phyloP scores from a whole-genome alignment of 2,888 invertebrate species.

The Amitus sp. region DNA sequence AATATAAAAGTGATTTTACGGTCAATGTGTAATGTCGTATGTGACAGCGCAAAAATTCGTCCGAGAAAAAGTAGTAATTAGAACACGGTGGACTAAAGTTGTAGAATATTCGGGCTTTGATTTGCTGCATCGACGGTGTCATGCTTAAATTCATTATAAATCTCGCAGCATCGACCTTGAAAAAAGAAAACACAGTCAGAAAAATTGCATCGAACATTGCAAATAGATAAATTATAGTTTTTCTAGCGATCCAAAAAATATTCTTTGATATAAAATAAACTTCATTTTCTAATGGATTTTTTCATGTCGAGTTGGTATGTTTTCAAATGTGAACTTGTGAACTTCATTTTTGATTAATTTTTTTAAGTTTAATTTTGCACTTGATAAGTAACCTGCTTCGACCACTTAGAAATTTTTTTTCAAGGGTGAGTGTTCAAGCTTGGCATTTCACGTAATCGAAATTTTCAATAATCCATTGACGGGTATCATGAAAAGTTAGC shows the following conservation, averaged over 20 bases:
- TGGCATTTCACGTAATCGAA: neutral
- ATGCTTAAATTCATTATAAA: slow-evolving; percentile 72
- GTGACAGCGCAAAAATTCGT: slow-evolving; percentile 82
- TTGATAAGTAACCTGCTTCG: too few species aligned
- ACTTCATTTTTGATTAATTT: too few species aligned
- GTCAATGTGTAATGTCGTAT: slow-evolving; percentile 80
- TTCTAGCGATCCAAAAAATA: too few species aligned
- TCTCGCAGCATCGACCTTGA: slow-evolving; percentile 77
- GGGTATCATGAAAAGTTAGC: slow-evolving; percentile 41
- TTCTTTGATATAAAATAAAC: too few species aligned
- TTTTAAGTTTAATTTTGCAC: too few species aligned
- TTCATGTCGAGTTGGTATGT: too few species aligned
- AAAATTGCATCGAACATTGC: neutral
- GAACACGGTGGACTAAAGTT: slow-evolving; percentile 76
- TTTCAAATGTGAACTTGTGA: too few species aligned
- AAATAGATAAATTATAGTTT: too few species aligned
- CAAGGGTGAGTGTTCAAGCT: too few species aligned
- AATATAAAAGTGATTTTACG: too few species aligned
- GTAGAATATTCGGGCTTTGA: slow-evolving; percentile 74
- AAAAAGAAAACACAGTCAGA: neutral
- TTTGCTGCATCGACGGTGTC: slow-evolving; percentile 71
- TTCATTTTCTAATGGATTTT: too few species aligned
- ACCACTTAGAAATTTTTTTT: too few species aligned
- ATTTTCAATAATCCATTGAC: neutral
- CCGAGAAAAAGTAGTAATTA: slow-evolving; percentile 72